Base-by-base conservation (phyloP, 2,888 invertebrate species). In the Tiliacea citrago region DNA sequence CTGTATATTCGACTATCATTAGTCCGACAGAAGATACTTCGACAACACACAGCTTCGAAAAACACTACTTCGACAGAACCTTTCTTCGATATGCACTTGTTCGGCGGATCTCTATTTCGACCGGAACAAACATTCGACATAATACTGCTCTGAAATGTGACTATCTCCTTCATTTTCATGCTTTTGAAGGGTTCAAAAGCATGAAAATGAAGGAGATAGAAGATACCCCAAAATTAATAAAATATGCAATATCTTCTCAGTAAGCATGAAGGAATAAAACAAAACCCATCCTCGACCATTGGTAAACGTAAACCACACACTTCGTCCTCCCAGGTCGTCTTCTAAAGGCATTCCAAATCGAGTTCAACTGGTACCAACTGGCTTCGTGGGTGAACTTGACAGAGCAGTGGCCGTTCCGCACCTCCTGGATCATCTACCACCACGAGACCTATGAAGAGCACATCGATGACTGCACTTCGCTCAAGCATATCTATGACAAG, bases 341-440 rank as follows among this genome's bases (percentile, higher is more conserved):
- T 85, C 97, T 99, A 87, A 98, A 99, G 97, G 99, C 99, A 91
- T 99, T 99, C 97, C 99, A 99, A 96, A 98, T 99, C 88, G 99
- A 99, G 93, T 99, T 99, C 96, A 99, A 99, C 95, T 99, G 99
- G 99, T 99, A 99, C 95, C 98, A 99, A 88, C 97, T 99, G 88
- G 99, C 99, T 80, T 98, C 99, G 76, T 99, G 99, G 99, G 98
- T 99, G 86, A 99, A 99, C 95, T 97, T 99, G 75, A 99, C 99
- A 0, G 99, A 99, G 92, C 99, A 99, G 93, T 99, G 99, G 99
- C 99, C 99, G 0, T 98, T 99, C 95, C 97, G 99, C 73, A 98
- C 99, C 45, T 99, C 99, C 21, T 99, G 99, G 99, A 98, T 99
- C 90, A 99, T 99, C 83, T 97, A 99, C 89, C 98, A 99, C 93